Percentiles rank a stretch among this genome's conserved stretches.
phyloP scores from a whole-genome alignment of 2,113 vertebrate species.

The Regulus satrapa region DNA sequence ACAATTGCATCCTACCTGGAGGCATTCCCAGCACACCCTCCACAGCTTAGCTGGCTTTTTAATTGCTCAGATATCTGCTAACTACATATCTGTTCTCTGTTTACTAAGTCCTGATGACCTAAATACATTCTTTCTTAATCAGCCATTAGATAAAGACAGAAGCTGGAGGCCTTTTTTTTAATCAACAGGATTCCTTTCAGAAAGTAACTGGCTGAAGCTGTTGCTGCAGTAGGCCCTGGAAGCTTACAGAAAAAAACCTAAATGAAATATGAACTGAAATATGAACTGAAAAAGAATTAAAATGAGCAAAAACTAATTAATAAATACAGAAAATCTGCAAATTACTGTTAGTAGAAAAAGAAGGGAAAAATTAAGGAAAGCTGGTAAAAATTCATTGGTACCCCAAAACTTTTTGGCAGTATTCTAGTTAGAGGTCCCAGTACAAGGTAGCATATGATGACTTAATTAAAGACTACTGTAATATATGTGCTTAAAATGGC shows the following conservation, averaged over 20 bases:
- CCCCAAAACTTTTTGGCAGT: not conserved
- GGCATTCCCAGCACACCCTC: not conserved
- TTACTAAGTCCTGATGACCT: not conserved
- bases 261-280: too few relatives aligned
- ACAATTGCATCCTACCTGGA: not conserved
- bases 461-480: not conserved
- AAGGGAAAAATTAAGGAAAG: not conserved
- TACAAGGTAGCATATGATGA: not conserved
- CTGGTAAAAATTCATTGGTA: not conserved
- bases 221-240: not conserved
- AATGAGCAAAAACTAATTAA: not conserved
- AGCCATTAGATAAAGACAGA: not conserved
- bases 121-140: not conserved
- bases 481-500: not conserved
- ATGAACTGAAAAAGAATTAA: not conserved
- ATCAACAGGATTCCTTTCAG: not conserved
- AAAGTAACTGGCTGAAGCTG: not conserved
- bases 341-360: fast-evolving
- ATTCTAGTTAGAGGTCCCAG: not conserved
- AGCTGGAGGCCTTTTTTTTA: not conserved
- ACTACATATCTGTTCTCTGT: not conserved
- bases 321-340: not conserved
- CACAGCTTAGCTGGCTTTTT: not conserved
- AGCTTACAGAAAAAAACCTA: not conserved
- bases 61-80: not conserved